These are phyloP conservation scores for Trichacis sp. DNA, from an alignment of 2,888 invertebrate species.

Conservation along the genomic window DNA sequence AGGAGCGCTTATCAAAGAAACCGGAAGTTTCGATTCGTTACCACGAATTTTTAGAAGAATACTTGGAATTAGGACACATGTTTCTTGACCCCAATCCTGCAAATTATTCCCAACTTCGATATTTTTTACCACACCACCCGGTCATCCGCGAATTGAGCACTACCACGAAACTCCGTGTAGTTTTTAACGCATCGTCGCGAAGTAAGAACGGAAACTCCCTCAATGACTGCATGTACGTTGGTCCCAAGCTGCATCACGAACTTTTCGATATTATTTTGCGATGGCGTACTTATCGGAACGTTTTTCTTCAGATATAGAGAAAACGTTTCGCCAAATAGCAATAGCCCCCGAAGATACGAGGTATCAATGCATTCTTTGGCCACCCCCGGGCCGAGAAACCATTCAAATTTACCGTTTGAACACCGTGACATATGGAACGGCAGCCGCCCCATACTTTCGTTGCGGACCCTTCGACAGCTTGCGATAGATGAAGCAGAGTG, in stretches of 20 bases:
- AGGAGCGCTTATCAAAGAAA: not conserved
- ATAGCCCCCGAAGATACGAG: conserved; percentile 11
- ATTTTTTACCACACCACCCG: conserved; percentile 6
- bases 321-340: conserved; percentile 18
- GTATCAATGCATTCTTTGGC: conserved; percentile 22
- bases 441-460: conserved; percentile 20
- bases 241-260: conserved; percentile 18
- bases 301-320: conserved; percentile 10
- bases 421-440: conserved; percentile 20
- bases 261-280: conserved; percentile 12
- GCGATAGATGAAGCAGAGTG: conserved; percentile 16
- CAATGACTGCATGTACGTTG: conserved; percentile 23
- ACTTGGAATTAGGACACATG: not conserved
- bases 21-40: not conserved
- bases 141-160: not conserved
- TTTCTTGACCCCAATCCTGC: not conserved
- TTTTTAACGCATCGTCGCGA: not conserved
- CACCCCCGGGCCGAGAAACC: not conserved
- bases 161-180: conserved; percentile 1
- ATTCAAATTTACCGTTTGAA: conserved; percentile 14
- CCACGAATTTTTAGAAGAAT: not conserved
- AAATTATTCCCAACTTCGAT: not conserved
- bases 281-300: conserved; percentile 3
- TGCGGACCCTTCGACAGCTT: conserved; percentile 16
- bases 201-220: not conserved